A percentile compares a stretch with the other conserved stretches of the same genome.
Evolutionary conservation across 2,113 vertebrate genomes (phyloP).

Genomic region (Polypterus bichir): DNA sequence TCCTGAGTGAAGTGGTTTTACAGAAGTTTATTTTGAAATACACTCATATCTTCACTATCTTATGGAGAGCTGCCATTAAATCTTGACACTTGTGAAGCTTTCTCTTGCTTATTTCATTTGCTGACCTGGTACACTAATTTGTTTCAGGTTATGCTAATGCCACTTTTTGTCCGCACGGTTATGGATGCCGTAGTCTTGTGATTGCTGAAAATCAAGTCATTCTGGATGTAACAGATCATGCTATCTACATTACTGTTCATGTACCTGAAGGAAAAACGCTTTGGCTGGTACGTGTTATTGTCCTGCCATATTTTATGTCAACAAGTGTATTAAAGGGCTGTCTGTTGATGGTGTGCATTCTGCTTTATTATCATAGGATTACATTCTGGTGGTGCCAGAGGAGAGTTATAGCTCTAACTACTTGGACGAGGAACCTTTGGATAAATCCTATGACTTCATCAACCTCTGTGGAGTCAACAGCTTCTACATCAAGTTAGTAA

Average conservation of each 20-base stretch:
- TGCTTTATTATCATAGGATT: slow-evolving; percentile 51
- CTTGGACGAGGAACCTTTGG: slow-evolving; percentile 75
- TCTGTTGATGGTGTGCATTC: not conserved
- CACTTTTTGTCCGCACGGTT: slow-evolving; percentile 81
- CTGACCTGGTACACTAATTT: not conserved
- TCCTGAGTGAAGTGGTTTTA: too few species aligned
- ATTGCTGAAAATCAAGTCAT: slow-evolving; percentile 69
- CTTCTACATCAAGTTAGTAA: slow-evolving; percentile 76
- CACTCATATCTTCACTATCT: too few species aligned
- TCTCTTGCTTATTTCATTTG: not conserved
- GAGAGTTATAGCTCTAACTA: slow-evolving; percentile 64
- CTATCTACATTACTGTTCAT: slow-evolving; percentile 68
- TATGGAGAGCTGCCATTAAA: too few species aligned
- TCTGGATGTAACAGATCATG: slow-evolving; percentile 74
- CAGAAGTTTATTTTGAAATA: too few species aligned
- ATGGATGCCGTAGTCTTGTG: slow-evolving; percentile 74
- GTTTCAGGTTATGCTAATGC: slow-evolving; percentile 67
- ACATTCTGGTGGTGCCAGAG: slow-evolving; percentile 78
- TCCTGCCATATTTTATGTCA: not conserved
- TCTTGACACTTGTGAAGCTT: not conserved
- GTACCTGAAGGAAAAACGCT: slow-evolving; percentile 68
- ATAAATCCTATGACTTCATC: slow-evolving; percentile 93
- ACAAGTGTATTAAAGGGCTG: too few species aligned
- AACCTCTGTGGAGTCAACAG: slow-evolving; percentile 79
- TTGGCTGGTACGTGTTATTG: slow-evolving; percentile 69